Evolutionary conservation across 2,888 invertebrate genomes (phyloP).

Genomic region (Ametastegia equiseti): DNA sequence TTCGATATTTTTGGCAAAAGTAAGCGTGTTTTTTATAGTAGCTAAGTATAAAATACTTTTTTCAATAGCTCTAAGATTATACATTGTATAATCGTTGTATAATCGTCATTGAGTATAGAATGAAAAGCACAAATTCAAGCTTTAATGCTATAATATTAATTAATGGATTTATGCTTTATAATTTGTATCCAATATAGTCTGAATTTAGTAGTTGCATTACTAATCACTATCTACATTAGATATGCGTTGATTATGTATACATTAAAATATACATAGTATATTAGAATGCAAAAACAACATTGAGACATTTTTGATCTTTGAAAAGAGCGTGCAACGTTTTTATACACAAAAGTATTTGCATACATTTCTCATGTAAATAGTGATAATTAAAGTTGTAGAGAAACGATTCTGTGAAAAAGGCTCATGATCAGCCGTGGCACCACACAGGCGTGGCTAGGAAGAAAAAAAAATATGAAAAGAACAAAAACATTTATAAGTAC

Average conservation of each 20-base stretch:
- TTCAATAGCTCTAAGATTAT: conserved; percentile 15
- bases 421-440: neutral
- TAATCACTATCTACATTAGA: conserved; percentile 41
- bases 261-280: neutral
- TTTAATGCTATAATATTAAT: conserved; percentile 14
- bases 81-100: no score
- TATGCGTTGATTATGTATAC: neutral
- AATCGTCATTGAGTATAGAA: conserved; percentile 12
- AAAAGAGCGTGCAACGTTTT: conserved; percentile 31
- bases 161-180: conserved; percentile 14
- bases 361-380: conserved; percentile 40
- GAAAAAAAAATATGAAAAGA: neutral
- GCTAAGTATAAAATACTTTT: conserved; percentile 6
- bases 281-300: conserved; percentile 8
- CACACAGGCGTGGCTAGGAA: neutral
- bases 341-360: conserved; percentile 35
- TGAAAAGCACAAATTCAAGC: conserved; percentile 22
- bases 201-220: conserved; percentile 26
- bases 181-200: conserved; percentile 12
- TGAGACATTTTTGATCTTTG: neutral
- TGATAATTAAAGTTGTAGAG: conserved; percentile 20
- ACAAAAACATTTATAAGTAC: conserved; percentile 26
- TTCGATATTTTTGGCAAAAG: conserved; percentile 4
- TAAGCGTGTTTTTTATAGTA: conserved; percentile 4
- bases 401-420: conserved; percentile 15